phyloP scores from a whole-genome alignment of 2,113 vertebrate species.

The Symphodus melops region DNA sequence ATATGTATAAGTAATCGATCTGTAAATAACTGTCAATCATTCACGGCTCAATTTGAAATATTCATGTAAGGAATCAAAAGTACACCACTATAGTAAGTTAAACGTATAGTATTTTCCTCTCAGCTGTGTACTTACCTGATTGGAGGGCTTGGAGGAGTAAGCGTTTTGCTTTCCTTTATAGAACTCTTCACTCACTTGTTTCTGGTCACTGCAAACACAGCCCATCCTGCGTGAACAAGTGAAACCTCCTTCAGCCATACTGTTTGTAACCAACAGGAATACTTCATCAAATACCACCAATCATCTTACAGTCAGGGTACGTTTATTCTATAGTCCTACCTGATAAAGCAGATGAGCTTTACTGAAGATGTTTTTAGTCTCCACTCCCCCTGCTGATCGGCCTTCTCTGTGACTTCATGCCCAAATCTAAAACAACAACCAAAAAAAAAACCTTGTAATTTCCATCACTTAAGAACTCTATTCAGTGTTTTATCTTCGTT shows the following conservation, averaged over 20 bases:
- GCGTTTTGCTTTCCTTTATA: constrained; percentile 39
- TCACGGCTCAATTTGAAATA: neutral
- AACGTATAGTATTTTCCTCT: no score
- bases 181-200: constrained; percentile 27
- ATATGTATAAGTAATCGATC: neutral
- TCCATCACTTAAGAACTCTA: neutral
- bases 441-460: neutral
- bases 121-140: constrained; percentile 57
- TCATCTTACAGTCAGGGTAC: neutral
- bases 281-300: neutral
- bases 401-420: constrained; percentile 59
- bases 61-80: no score
- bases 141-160: neutral
- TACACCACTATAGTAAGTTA: no score
- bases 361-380: constrained; percentile 47
- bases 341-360: constrained; percentile 57
- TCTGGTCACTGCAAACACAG: constrained; percentile 76
- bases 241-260: neutral
- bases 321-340: constrained; percentile 40
- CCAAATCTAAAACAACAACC: constrained; percentile 43
- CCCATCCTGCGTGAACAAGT: constrained; percentile 77
- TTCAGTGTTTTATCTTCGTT: neutral
- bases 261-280: neutral
- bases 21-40: neutral
- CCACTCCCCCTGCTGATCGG: constrained; percentile 46